phyloP scores from a whole-genome alignment of 2,888 invertebrate species.

The Heliconius aoede region DNA sequence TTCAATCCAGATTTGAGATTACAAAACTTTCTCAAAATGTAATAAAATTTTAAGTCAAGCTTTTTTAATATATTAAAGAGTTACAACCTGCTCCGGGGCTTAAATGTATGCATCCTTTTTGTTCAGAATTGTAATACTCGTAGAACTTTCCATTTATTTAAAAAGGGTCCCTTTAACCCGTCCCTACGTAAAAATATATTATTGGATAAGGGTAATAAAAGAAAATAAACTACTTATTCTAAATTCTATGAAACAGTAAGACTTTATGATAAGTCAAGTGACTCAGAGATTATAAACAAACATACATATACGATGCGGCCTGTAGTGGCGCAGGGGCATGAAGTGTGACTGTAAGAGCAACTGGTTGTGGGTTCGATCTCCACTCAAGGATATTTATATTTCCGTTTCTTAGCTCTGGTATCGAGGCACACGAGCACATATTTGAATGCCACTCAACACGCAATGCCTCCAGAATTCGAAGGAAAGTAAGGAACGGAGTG shows the following conservation, averaged over 20 bases:
- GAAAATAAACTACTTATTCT: constrained; percentile 15
- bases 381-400: no score
- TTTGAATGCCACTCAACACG: no score
- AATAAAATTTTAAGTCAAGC: constrained; percentile 6
- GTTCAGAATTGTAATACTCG: constrained; percentile 16
- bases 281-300: not conserved
- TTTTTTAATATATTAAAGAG: constrained; percentile 13
- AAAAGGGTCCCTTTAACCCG: constrained; percentile 27
- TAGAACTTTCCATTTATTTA: constrained; percentile 33
- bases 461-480: no score
- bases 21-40: not conserved
- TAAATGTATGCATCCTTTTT: constrained; percentile 31
- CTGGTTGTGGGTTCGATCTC: no score
- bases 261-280: not conserved
- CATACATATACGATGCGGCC: no score
- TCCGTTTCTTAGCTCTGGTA: no score
- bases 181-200: constrained; percentile 25
- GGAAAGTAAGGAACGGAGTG: no score
- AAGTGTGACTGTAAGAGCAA: no score
- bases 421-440: no score
- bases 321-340: no score
- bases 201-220: constrained; percentile 37
- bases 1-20: not conserved
- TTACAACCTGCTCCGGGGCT: constrained; percentile 8
- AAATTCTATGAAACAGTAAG: constrained; percentile 24